Conservation (phyloP, 2,888 invertebrate genomes). For the Tuta absoluta region DNA sequence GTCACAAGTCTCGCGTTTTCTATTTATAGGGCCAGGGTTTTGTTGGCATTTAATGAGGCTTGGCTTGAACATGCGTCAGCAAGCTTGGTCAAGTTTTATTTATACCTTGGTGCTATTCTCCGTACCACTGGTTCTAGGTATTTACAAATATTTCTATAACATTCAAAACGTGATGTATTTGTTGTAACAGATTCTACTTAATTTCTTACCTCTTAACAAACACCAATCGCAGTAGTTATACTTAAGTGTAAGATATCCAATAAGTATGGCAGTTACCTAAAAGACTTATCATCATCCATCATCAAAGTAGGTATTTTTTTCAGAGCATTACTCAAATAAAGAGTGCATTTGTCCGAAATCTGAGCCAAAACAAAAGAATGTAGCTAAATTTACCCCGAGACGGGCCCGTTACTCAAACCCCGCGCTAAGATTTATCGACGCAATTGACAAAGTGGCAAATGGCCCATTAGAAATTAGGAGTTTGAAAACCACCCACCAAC, state of each 20-base stretch:
- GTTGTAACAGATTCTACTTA: no score
- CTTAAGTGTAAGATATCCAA: no score
- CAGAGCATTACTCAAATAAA: slow-evolving; percentile 3
- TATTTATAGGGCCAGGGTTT: slow-evolving; percentile 26
- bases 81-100: no score
- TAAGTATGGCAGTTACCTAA: no score
- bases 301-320: background rate
- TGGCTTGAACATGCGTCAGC: no score
- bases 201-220: no score
- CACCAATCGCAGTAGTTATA: no score
- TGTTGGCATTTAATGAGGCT: slow-evolving; percentile 5
- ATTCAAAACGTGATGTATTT: no score
- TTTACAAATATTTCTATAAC: no score
- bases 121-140: no score
- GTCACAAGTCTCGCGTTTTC: slow-evolving; percentile 7
- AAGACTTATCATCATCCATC: no score
- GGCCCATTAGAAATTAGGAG: slow-evolving; percentile 81
- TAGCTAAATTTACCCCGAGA: slow-evolving; percentile 67
- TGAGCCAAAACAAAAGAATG: slow-evolving; percentile 70
- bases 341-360: slow-evolving; percentile 34
- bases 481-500: slow-evolving; percentile 56
- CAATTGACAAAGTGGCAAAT: slow-evolving; percentile 83
- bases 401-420: slow-evolving; percentile 67
- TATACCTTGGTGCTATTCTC: no score
- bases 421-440: slow-evolving; percentile 76